These are phyloP conservation scores for Fragum whitleyi DNA, from an alignment of 2,888 invertebrate genomes.

Conservation along the genomic window DNA sequence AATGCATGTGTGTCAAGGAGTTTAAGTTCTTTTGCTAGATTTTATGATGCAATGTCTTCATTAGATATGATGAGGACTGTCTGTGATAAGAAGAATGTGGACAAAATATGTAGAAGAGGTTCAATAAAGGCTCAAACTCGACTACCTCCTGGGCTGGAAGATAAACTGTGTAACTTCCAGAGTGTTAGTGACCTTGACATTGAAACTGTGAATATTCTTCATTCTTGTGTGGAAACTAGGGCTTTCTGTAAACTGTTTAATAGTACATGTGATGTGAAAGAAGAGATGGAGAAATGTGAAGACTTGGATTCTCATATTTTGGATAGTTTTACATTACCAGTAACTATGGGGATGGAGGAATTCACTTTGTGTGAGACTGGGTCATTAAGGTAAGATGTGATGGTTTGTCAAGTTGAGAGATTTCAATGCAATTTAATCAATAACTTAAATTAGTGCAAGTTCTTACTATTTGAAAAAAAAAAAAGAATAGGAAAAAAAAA, in stretches of 20 bases:
- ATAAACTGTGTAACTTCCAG: conserved; percentile 24
- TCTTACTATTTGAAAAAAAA: no score
- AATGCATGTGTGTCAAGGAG: conserved; percentile 28
- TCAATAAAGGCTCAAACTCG: conserved; percentile 27
- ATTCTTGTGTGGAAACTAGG: conserved; percentile 6
- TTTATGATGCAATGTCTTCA: conserved; percentile 70
- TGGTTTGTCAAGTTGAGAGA: no score
- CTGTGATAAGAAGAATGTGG: conserved; percentile 34
- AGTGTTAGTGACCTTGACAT: conserved; percentile 31
- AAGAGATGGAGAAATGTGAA: conserved; percentile 24
- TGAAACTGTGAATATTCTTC: not conserved
- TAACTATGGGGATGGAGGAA: conserved; percentile 48
- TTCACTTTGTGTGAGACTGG: conserved; percentile 49
- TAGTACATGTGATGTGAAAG: conserved; percentile 15
- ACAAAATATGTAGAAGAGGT: conserved; percentile 15
- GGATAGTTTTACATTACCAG: conserved; percentile 57
- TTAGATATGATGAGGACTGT: conserved; percentile 60
- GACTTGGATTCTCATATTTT: conserved; percentile 26
- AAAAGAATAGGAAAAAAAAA: no score
- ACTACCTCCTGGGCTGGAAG: conserved; percentile 45
- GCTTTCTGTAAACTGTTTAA: conserved; percentile 9
- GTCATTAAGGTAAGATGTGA: conserved; percentile 12
- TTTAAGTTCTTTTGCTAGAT: conserved; percentile 62
- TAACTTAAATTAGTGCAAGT: no score
- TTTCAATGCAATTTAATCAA: no score